phyloP scores from a whole-genome alignment of 2,888 invertebrate species.

The Pycnomerus fuliginosus region DNA sequence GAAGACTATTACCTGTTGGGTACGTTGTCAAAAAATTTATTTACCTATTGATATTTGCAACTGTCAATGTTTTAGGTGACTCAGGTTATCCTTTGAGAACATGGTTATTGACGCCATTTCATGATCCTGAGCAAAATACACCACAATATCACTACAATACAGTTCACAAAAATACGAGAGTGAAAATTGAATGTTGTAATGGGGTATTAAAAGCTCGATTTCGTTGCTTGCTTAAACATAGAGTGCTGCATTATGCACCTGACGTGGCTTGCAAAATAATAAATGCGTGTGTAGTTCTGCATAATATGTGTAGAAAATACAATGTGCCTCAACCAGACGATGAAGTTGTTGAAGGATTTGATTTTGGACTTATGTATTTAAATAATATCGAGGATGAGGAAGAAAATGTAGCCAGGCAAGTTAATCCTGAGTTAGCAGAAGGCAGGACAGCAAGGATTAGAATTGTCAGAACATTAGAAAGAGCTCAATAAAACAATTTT shows the following conservation, averaged over 20 bases:
- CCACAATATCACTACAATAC: conserved; percentile 7
- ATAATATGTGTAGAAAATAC: conserved; percentile 5
- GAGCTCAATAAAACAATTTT: neutral
- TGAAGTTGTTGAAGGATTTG: conserved; percentile 1
- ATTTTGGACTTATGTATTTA: neutral
- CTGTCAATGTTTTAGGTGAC: conserved; percentile 4
- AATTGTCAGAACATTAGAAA: neutral
- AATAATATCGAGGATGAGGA: neutral
- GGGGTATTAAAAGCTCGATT: conserved; percentile 10
- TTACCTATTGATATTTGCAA: neutral
- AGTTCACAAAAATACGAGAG: conserved; percentile 3
- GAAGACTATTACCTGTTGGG: conserved; percentile 3
- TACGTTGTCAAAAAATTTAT: neutral
- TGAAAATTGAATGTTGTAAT: conserved; percentile 13
- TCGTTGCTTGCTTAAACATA: conserved; percentile 9
- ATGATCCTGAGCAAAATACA: neutral
- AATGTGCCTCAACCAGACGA: conserved; percentile 4
- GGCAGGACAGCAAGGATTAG: conserved; percentile 4
- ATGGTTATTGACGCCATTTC: conserved; percentile 11
- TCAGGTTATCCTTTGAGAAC: conserved; percentile 12
- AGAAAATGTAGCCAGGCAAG: conserved; percentile 2
- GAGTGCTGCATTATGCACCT: conserved; percentile 9
- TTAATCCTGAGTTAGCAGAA: conserved; percentile 11
- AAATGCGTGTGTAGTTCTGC: conserved; percentile 2
- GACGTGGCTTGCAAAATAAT: conserved; percentile 6